phyloP scores from a whole-genome alignment of 2,113 vertebrate genomes.

The Salvator merianae region DNA sequence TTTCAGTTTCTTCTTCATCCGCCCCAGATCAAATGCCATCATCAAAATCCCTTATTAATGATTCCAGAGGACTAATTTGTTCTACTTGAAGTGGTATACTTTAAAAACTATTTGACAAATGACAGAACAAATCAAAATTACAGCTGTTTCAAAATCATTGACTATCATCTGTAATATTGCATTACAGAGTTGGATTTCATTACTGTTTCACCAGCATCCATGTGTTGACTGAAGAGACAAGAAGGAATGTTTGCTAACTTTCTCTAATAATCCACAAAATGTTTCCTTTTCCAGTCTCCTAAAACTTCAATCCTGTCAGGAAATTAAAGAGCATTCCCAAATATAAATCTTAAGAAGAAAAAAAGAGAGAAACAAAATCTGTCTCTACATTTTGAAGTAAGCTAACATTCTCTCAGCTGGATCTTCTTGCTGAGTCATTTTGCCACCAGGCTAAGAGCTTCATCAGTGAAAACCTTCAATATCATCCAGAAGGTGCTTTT shows the following conservation, averaged over 20 bases:
- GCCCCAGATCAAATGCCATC: not conserved
- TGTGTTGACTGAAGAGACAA: slow-evolving; percentile 7
- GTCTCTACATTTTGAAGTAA: slow-evolving; percentile 42
- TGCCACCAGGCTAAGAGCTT: too few species aligned
- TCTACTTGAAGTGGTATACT: slow-evolving; percentile 36
- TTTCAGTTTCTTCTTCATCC: not conserved
- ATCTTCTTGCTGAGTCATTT: too few species aligned
- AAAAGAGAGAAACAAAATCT: slow-evolving; percentile 7
- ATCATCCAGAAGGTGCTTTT: not conserved
- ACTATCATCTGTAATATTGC: slow-evolving; percentile 28
- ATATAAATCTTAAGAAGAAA: slow-evolving; percentile 57
- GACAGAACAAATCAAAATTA: slow-evolving; percentile 36
- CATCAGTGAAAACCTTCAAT: not conserved
- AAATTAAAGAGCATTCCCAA: slow-evolving; percentile 55
- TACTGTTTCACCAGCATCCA: slow-evolving; percentile 4
- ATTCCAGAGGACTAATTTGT: slow-evolving; percentile 41
- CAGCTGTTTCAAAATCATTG: slow-evolving; percentile 42
- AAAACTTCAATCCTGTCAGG: slow-evolving; percentile 47
- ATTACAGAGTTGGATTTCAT: slow-evolving; percentile 7
- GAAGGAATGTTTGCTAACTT: slow-evolving; percentile 15
- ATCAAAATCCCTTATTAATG: slow-evolving; percentile 5
- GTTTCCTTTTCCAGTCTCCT: slow-evolving; percentile 32
- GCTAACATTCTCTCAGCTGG: too few species aligned
- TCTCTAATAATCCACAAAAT: slow-evolving; percentile 15
- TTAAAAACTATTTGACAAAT: slow-evolving; percentile 35